Evolutionary conservation across 2,113 vertebrate species (phyloP).

Genomic region (Fulmarus glacialis): DNA sequence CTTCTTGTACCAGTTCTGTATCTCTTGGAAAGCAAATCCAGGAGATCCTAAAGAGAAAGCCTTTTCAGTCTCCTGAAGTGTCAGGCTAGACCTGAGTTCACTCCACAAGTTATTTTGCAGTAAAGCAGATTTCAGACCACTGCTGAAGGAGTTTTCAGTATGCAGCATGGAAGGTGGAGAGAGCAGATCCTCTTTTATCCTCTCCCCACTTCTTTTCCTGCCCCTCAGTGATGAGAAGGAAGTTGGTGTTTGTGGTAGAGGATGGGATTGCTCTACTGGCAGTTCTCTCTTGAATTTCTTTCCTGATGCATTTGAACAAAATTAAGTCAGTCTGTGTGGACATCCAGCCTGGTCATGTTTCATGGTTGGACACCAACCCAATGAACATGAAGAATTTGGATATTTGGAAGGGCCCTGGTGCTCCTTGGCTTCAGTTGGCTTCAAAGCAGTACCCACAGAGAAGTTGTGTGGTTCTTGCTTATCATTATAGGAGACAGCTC

Average conservation of each 20-base stretch:
- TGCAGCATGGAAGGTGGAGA: neutral
- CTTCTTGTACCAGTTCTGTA: neutral
- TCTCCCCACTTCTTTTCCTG: neutral
- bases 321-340: neutral
- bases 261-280: neutral
- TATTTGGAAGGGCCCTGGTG: neutral
- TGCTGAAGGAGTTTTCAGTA: neutral
- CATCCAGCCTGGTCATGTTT: neutral
- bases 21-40: neutral
- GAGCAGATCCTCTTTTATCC: neutral
- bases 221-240: neutral
- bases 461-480: neutral
- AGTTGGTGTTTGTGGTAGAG: neutral
- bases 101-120: neutral
- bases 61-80: neutral
- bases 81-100: neutral
- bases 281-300: neutral
- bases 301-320: neutral
- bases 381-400: neutral
- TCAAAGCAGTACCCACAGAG: neutral
- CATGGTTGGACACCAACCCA: neutral
- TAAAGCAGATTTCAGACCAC: neutral
- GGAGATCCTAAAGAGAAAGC: neutral
- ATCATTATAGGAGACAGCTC: neutral
- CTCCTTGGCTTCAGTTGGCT: neutral